phyloP scores from a whole-genome alignment of 2,888 invertebrate species.

The Deroplatys truncata region DNA sequence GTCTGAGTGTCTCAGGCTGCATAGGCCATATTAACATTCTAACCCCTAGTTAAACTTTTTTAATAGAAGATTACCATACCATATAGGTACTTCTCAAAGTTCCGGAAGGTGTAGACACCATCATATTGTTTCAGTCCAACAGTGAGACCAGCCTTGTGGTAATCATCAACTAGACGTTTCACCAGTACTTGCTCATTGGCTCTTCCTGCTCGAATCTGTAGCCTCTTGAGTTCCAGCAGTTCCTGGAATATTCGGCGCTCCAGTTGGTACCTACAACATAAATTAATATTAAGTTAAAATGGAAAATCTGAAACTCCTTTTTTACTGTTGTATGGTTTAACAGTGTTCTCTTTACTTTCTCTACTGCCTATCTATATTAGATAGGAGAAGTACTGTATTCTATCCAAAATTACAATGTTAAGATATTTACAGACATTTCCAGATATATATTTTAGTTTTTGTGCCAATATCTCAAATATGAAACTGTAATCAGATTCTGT shows the following conservation, averaged over 20 bases:
- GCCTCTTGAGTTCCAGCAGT: slow-evolving; percentile 82
- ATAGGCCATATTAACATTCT: no score
- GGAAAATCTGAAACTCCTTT: not conserved
- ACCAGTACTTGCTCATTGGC: slow-evolving; percentile 83
- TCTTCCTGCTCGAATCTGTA: slow-evolving; percentile 87
- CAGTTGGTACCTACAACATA: slow-evolving; percentile 66
- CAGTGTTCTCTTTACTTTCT: no score
- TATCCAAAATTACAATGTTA: no score
- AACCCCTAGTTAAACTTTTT: no score
- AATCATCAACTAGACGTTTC: slow-evolving; percentile 81
- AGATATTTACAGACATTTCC: no score
- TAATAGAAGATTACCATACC: slow-evolving; percentile 42
- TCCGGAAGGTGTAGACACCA: slow-evolving; percentile 47
- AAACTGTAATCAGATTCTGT: no score
- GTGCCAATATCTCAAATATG: no score
- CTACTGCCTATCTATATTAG: not conserved
- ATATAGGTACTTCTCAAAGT: slow-evolving; percentile 84
- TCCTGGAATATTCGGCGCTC: slow-evolving; percentile 92
- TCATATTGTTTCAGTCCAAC: slow-evolving; percentile 55
- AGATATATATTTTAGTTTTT: no score
- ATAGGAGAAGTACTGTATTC: no score
- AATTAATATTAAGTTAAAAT: not conserved
- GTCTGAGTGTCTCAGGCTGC: no score
- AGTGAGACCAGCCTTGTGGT: slow-evolving; percentile 69
- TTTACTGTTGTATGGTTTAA: not conserved